Evolutionary conservation across 2,113 vertebrate genomes (phyloP), one percentile per base, ranked within the genome.

Genomic region (Pomatorhinus ruficollis): DNA sequence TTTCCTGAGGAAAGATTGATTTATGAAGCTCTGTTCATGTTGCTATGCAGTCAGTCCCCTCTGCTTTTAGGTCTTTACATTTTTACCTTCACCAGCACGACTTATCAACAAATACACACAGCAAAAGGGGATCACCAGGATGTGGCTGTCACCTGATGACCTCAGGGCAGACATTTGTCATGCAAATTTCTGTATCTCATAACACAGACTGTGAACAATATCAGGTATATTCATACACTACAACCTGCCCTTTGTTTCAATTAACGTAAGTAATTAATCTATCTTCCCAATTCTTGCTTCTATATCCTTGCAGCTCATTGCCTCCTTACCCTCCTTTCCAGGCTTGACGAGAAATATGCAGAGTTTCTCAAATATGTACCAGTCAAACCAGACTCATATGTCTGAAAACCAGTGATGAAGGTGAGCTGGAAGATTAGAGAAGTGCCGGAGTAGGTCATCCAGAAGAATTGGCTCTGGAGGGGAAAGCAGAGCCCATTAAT

Each of bases 391-490:
- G 71, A 70, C 25, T 81, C 35, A 11, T 33, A 40, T 11, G 23
- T 77, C 68, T 83, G 75, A 91, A 95, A 91, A 56, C 5, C 37
- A 83, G 59, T 16, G 52, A 90, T 50, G 44, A 93, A 85, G 69
- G 61, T 0, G 0, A 83, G 65, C 27, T 31, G 65, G 71, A 85
- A 92, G 75, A 89, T 92, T 53, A 92, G 78, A 94, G 59, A 89
- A 93, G 70, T 83, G 78, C 65, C 25, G 3, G 66, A 91, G 84
- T 70, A 96, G 89, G 86, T 96, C 95, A 97, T 80, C 70, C 93
- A 95, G 87, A 96, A 96, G 81, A 96, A 96, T 90, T 12, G 5
- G 71, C 68, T 94, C 95, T 93, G 81, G 75, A 87, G 90, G 78
- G 80, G 65, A 87, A 94, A 96, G 68, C 56, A 82, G 71, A 82